Evolutionary conservation across 2,888 invertebrate genomes (phyloP), one percentile per base, ranked within the genome.

Genomic region (Macaria liturata): DNA sequence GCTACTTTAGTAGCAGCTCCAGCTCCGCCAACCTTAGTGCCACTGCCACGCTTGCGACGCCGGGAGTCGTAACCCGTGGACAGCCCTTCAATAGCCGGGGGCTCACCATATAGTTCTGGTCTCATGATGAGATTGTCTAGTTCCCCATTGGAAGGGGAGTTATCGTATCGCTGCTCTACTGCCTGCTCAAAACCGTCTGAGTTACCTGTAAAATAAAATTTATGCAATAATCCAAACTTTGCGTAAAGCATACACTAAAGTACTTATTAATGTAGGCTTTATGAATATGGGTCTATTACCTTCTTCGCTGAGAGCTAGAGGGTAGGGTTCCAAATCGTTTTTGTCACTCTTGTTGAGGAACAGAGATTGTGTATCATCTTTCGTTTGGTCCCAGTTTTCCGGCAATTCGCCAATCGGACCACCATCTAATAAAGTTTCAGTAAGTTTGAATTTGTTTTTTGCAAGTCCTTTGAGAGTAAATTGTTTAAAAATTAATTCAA

Each of bases 51-150:
- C 67, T 91, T 90, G 70, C 88, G 87, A 37, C 91, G 84, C 7
- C 87, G 82, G 20, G 83, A 76, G 52, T 91, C 88, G 64, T 89
- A 88, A 9, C 80, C 81, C 34, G 83, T 67, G 4, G 88, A 75
- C 39, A 91, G 63, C 32, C 82, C 77, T 61, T 88, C 89, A 84
- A 93, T 87, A 5, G 93, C 89, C 32, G 93, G 92, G 7, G 94
- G 93, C 69, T 94, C 93, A 3, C 93, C 94, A 63, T 94, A 94
- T 61, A 94, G 69, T 72, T 94, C 94, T 7, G 94, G 93, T 68
- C 94, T 92, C 87, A 94, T 89, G 58, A 94, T 93, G 46, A 94
- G 93, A 71, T 94, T 94, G 72, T 94, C 93, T 40, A 94, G 78
- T 63, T 88, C 90, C 5, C 87, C 87, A 49, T 78, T 88, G 0